These are phyloP conservation scores for Melieria crassipennis DNA, from an alignment of 2,888 invertebrate species.

Conservation along the genomic window DNA sequence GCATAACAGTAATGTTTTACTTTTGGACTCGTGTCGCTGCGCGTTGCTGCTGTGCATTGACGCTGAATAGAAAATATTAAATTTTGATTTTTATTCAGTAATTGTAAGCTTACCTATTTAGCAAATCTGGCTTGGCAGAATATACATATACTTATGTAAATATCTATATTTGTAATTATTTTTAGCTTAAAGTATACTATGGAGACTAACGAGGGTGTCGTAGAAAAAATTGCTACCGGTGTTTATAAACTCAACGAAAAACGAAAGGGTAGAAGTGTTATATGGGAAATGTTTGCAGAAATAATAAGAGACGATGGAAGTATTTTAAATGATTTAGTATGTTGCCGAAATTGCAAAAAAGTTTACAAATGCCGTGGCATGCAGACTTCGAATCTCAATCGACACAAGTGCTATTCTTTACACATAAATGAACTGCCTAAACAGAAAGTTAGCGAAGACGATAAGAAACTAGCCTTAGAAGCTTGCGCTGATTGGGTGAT, in stretches of 20 bases:
- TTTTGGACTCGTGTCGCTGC: no score
- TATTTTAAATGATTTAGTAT: not conserved
- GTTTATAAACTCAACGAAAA: constrained; percentile 1
- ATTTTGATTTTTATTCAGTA: no score
- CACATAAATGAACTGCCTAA: not conserved
- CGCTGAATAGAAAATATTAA: no score
- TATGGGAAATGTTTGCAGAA: not conserved
- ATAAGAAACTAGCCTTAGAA: not conserved
- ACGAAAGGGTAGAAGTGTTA: not conserved
- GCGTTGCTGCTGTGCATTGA: no score
- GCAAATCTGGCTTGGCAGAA: no score
- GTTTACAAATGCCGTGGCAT: constrained; percentile 7
- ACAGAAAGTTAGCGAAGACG: not conserved
- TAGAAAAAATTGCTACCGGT: not conserved
- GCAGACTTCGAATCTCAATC: not conserved
- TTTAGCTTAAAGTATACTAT: no score
- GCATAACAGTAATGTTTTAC: no score
- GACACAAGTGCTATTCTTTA: not conserved
- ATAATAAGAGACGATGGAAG: not conserved
- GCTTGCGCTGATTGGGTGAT: not conserved
- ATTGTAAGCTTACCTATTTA: no score
- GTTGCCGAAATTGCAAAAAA: no score
- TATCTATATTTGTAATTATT: no score
- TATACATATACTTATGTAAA: no score
- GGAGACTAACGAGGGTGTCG: no score